Evolutionary conservation across 1,140 invertebrate species (phyloP), one percentile per base, ranked within the genome.

Genomic region (Drosophila malerkotliana): DNA sequence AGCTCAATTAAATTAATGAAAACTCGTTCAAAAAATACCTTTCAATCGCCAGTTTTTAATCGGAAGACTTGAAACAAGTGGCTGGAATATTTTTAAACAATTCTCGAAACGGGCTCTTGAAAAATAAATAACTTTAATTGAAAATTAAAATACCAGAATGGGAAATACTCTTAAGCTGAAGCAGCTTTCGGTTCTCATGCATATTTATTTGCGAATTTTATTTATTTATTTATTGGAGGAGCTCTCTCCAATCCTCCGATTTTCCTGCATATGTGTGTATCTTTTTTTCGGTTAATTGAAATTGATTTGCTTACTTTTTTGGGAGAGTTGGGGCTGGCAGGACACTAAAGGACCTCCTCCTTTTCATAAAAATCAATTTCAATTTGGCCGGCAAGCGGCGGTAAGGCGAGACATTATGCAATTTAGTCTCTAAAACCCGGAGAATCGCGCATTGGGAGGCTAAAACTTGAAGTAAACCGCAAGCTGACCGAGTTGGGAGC

Each of bases 351-450:
- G 10, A 18, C 18, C 18, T 18, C 18, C 18, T 37, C 34, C 41
- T 59, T 56, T 60, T 59, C 47, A 61, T 61, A 61, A 74, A 84
- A 85, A 85, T 85, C 81, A 80, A 84, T 85, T 84, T 85, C 73
- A 74, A 69, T 67, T 56, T 80, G 66, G 28, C 67, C 58, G 72
- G 61, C 66, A 56, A 64, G 5, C 26, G 26, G 26, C 26, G 26
- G 61, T 68, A 80, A 68, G 69, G 53, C 51, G 48, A 60, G 53
- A 53, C 41, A 44, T 44, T 44, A 44, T 44, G 41, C 41, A 44
- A 44, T 44, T 14, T 44, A 9, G n/a, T 44, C 14, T 44, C 32
- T 32, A 15, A 56, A 55, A 18, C 52, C 44, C 21, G 21, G 34
- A 55, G 15, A 49, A 58, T 58, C 24, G 59, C 32, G 8, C 7